Conservation (phyloP, 2,797 vertebrate species). For the Anniella stebbinsi region DNA sequence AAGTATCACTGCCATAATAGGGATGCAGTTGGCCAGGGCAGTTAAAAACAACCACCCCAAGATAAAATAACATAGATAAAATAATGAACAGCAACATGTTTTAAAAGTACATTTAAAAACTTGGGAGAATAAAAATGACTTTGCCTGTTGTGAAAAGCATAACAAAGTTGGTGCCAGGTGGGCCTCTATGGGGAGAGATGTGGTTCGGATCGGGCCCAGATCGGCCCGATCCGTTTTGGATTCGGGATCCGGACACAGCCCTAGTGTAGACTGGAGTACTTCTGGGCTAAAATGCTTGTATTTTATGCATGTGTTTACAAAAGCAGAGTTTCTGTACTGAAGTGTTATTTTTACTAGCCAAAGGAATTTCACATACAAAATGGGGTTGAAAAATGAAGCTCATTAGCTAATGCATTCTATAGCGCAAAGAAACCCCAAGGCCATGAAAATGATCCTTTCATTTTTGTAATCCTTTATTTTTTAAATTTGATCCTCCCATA, state of each 20-base stretch:
- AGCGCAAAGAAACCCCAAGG: slow-evolving; percentile 42
- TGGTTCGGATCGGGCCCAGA: too few relatives aligned
- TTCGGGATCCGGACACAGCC: too few relatives aligned
- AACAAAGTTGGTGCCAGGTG: not conserved
- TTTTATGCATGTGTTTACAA: not conserved
- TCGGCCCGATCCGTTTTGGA: too few relatives aligned
- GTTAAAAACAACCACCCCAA: not conserved
- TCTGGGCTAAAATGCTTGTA: not conserved
- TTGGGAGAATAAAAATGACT: not conserved
- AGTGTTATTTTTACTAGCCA: not conserved
- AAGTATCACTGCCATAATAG: not conserved
- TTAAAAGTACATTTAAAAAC: not conserved
- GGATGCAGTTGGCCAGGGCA: not conserved
- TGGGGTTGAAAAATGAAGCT: slow-evolving; percentile 13
- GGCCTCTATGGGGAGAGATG: not conserved
- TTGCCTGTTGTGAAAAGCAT: not conserved
- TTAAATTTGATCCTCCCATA: slow-evolving; percentile 96
- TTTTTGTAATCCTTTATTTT: slow-evolving; percentile 98
- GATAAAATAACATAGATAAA: not conserved
- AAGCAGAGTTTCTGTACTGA: not conserved
- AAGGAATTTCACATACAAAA: not conserved
- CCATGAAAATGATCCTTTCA: slow-evolving; percentile 70
- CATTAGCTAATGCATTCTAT: not conserved
- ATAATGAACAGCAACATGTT: not conserved
- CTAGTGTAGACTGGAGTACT: not conserved